Conservation (phyloP, 2,113 vertebrate genomes). For the Ailuropoda melanoleuca region DNA sequence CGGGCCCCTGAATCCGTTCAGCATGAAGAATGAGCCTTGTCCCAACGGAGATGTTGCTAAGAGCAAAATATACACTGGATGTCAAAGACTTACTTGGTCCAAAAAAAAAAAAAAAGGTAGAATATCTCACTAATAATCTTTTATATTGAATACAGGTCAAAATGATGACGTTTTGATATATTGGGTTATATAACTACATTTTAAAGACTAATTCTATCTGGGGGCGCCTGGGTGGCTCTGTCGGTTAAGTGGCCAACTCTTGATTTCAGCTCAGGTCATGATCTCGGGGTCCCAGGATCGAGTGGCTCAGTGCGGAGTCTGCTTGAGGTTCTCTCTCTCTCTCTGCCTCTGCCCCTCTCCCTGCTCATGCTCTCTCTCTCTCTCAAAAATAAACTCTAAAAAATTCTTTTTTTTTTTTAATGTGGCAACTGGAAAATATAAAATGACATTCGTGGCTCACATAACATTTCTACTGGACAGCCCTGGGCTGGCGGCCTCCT, state of each 20-base stretch:
- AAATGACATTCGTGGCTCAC: neutral
- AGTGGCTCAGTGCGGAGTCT: too few relatives aligned
- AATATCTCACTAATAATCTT: neutral
- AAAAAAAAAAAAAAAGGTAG: neutral
- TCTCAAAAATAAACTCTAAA: neutral
- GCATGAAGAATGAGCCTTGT: neutral
- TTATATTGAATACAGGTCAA: neutral
- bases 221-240: too few relatives aligned
- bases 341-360: too few relatives aligned
- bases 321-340: too few relatives aligned
- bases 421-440: neutral
- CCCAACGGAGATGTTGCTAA: rapidly evolving
- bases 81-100: neutral
- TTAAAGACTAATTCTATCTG: neutral
- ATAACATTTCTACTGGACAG: neutral
- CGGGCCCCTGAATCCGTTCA: neutral
- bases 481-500: neutral
- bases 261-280: too few relatives aligned
- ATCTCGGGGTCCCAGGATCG: too few relatives aligned
- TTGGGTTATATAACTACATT: neutral
- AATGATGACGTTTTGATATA: neutral
- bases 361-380: too few relatives aligned
- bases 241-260: too few relatives aligned
- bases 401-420: neutral
- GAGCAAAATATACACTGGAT: neutral